Evolutionary conservation across 2,888 invertebrate genomes (phyloP), one percentile per base, ranked within the genome.

Genomic region (Rhingia rostrata): DNA sequence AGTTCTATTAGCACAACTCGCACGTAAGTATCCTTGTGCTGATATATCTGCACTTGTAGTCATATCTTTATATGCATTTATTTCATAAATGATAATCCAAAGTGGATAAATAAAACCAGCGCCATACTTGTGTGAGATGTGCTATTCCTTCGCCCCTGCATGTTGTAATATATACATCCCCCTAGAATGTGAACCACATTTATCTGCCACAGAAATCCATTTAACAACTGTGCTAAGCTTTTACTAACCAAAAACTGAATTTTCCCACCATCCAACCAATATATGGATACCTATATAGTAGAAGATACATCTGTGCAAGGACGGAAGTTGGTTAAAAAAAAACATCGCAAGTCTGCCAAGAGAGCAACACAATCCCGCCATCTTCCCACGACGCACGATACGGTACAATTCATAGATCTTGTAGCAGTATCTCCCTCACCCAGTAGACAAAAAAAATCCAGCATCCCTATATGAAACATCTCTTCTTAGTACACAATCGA

Each of bases 141-240:
- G 49, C 32, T 49, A 30, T 47, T 39, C 10, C 58, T 41, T 49
- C 14, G 9, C 41, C 0, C 49, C 22, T 14, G 22, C 14, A 12
- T 33, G 5, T 14, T 47, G 47, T n/a, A 63, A 63, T 60, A 70
- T 49, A 70, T 70, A 70, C 49, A 39, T 60, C 49, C 4, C 49
- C 32, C 22, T 33, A 49, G 32, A 49, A 70, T 60, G 49, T 30
- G 58, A 49, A 70, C 70, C 58, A 43, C 61, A 61, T 63, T 54
- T 63, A 73, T 73, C 14, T 45, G 45, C 63, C 73, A 73, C 37
- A 63, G 39, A 54, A 63, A 63, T 63, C 54, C 63, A 73, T 73
- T 73, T 73, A 63, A 54, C 45, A 63, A 73, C 63, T 32, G 37
- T 47, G 61, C 30, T 54, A 73, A 73, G 63, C 73, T 73, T 73